Conservation (phyloP, 2,113 vertebrate species). For the Aepyceros melampus region DNA sequence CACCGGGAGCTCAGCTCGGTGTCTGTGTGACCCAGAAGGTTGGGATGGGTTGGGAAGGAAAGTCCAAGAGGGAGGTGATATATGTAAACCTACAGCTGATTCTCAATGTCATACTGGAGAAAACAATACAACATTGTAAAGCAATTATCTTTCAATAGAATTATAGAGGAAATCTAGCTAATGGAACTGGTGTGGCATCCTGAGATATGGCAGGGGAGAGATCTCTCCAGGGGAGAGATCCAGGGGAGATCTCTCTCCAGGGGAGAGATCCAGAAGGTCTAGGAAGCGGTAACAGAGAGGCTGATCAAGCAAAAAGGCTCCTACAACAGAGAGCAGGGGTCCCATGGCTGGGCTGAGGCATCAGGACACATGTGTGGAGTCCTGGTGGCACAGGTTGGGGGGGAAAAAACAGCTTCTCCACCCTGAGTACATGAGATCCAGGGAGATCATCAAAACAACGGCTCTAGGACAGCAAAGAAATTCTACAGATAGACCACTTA, state of each 20-base stretch:
- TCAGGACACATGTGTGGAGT: neutral
- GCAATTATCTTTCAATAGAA: neutral
- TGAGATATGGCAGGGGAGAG: neutral
- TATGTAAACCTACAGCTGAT: neutral
- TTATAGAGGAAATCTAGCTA: neutral
- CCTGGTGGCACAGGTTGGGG: neutral
- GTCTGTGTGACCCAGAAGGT: neutral
- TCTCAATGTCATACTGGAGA: accelerated
- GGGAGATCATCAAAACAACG: neutral
- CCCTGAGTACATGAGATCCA: neutral
- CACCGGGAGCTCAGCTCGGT: accelerated
- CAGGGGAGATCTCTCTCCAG: no score
- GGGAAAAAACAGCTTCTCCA: neutral
- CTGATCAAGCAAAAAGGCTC: neutral
- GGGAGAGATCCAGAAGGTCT: no score
- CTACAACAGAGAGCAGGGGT: neutral
- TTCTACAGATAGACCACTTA: neutral
- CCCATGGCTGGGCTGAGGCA: neutral
- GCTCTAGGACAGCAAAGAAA: neutral
- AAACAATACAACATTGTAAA: neutral
- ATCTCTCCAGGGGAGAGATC: no score
- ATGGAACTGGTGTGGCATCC: neutral
- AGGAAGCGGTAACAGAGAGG: neutral
- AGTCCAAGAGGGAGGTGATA: neutral
- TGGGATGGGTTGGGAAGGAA: neutral